Percentiles rank a stretch among this genome's conserved stretches.
Evolutionary conservation across 2,113 vertebrate species (phyloP).

Genomic region (Tylochromis polylepis): DNA sequence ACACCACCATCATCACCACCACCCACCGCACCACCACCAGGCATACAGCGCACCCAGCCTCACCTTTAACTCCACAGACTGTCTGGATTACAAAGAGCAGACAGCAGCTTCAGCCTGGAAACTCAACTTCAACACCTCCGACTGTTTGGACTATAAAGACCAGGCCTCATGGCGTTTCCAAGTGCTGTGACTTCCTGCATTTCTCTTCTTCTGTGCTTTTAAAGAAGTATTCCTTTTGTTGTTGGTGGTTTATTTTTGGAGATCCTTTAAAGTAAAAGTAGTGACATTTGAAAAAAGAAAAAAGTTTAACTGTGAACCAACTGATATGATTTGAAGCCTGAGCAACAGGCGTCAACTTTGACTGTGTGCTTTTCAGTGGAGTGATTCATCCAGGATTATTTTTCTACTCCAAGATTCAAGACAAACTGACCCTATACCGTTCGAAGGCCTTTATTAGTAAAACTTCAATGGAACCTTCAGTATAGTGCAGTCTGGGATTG

Average conservation of each 20-base stretch:
- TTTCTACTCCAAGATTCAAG: conserved; percentile 39
- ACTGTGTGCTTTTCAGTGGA: background rate
- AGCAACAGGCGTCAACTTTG: background rate
- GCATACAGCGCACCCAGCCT: conserved; percentile 78
- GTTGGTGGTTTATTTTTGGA: conserved; percentile 28
- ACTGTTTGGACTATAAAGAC: conserved; percentile 99
- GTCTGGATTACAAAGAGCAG: conserved; percentile 97
- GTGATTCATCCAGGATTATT: conserved; percentile 42
- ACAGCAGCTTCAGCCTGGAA: conserved; percentile 84
- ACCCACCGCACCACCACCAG: conserved; percentile 85
- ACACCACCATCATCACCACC: conserved; percentile 87
- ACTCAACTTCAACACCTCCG: conserved; percentile 94
- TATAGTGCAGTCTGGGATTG: background rate
- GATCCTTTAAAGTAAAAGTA: conserved; percentile 31
- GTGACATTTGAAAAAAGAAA: conserved; percentile 23
- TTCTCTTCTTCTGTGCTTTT: background rate
- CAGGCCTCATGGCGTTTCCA: conserved; percentile 97
- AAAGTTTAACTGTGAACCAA: conserved; percentile 21
- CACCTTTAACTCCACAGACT: conserved; percentile 90
- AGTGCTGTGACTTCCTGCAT: conserved; percentile 82
- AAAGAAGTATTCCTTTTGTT: background rate
- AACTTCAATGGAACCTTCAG: background rate
- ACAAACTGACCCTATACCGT: background rate
- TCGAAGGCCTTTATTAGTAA: background rate
- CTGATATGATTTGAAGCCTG: background rate